Base-by-base conservation (phyloP, 2,113 vertebrate genomes). In the Ifrita kowaldi region DNA sequence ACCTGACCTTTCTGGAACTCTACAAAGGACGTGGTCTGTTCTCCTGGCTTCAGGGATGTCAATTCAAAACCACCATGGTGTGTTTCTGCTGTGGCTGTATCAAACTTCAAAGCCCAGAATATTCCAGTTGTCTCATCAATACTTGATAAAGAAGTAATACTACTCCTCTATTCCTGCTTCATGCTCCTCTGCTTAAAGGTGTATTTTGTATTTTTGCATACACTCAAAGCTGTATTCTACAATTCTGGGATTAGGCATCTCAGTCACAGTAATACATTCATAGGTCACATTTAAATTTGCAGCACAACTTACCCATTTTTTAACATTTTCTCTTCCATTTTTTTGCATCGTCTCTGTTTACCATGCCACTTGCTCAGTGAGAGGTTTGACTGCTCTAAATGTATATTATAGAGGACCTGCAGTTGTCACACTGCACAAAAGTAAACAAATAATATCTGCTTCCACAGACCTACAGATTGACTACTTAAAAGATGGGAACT, bases 231-330 rank as follows among this genome's bases (percentile, higher is more conserved):
- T 44, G 3, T 13, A 35, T 53, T 68, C 24, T 37, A 0, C 32
- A 21, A 35, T 56, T 64, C 30, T 21, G 8, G 19, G 16, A 39
- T 37, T 16, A 64, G 37, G 19, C 50, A 41, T 11, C 17, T n/a
- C 9, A 1, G 9, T 26, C n/a, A 57, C 10, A 79, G 26, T 23
- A 62, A 49, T 9, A 30, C 5, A 30, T 28, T 23, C 24, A 24
- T 0, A n/a, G 12, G 13, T 74, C 28, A 53, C 16, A 52, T 52
- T 52, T 55, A 87, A 75, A 37, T 6, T 16, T 75, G 50, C 14
- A 47, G 30, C 30, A 49, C 12, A 64, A 27, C 9, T 26, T 26
- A 30, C 0, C 2, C 0, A 0, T 3, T 10, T 42, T 32, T 47
- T 24, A 16, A 15, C 4, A 23, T 26, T 39, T 65, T 19, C 5